A percentile compares a stretch with the other conserved stretches of the same genome.
phyloP scores from a whole-genome alignment of 2,888 invertebrate genomes.

The Spialia ferax region DNA sequence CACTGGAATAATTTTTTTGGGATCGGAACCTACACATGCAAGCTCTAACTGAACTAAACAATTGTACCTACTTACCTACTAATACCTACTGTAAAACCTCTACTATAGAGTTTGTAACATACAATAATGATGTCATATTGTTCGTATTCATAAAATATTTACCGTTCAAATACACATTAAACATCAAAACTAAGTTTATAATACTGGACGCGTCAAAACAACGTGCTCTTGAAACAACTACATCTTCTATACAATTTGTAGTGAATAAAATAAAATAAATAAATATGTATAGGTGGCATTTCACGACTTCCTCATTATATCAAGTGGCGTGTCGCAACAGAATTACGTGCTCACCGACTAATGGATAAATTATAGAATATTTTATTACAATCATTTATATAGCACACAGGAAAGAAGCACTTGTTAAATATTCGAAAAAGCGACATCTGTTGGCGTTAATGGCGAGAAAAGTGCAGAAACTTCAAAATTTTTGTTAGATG shows the following conservation, averaged over 20 bases:
- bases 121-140: no score
- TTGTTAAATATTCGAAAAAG: neutral
- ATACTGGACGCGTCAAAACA: neutral
- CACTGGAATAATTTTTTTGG: no score
- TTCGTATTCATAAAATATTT: no score
- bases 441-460: neutral
- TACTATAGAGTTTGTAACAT: no score
- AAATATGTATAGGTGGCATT: neutral
- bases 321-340: conserved; percentile 13
- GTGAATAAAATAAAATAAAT: neutral
- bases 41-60: no score
- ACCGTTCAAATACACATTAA: no score
- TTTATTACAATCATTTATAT: neutral
- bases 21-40: no score
- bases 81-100: no score
- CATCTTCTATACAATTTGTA: neutral
- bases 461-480: neutral
- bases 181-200: no score
- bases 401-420: neutral
- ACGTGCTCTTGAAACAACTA: neutral
- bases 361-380: conserved; percentile 7
- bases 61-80: no score
- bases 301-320: conserved; percentile 18
- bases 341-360: conserved; percentile 12
- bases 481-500: no score